phyloP scores from a whole-genome alignment of 2,888 invertebrate genomes.

The Tetragonisca angustula region DNA sequence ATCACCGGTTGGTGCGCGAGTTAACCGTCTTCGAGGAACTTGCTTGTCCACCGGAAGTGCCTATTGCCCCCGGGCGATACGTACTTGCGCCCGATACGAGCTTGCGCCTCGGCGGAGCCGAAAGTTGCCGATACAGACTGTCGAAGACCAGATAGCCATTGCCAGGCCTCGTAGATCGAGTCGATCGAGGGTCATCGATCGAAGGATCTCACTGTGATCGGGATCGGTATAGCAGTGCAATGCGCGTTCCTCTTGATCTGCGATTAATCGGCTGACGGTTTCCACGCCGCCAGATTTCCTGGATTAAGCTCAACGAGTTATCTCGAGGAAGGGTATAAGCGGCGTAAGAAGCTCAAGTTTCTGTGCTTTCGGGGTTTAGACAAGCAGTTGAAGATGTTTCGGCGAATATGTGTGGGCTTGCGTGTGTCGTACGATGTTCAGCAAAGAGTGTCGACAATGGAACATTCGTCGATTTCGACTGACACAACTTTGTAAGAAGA shows the following conservation, averaged over 20 bases:
- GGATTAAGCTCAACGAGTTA: conserved; percentile 28
- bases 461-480: too few relatives aligned
- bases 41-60: conserved; percentile 59
- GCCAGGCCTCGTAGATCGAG: conserved; percentile 3
- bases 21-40: conserved; percentile 64
- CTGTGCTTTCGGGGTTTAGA: background rate
- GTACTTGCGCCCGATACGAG: conserved; percentile 42
- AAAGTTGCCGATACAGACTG: conserved; percentile 53
- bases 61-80: conserved; percentile 50
- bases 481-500: too few relatives aligned
- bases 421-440: too few relatives aligned
- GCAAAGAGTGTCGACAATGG: too few relatives aligned
- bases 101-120: conserved; percentile 26
- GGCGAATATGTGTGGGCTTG: too few relatives aligned
- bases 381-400: background rate
- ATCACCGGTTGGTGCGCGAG: conserved; percentile 63
- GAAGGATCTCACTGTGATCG: background rate
- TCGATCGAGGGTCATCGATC: conserved; percentile 21
- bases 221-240: background rate
- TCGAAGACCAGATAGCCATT: conserved; percentile 26
- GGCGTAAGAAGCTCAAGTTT: background rate
- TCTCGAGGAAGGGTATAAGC: conserved; percentile 9
- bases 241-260: conserved; percentile 28
- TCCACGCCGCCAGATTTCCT: background rate
- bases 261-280: conserved; percentile 15